phyloP scores from a whole-genome alignment of 1,140 invertebrate genomes.

The Colletes latitarsis region DNA sequence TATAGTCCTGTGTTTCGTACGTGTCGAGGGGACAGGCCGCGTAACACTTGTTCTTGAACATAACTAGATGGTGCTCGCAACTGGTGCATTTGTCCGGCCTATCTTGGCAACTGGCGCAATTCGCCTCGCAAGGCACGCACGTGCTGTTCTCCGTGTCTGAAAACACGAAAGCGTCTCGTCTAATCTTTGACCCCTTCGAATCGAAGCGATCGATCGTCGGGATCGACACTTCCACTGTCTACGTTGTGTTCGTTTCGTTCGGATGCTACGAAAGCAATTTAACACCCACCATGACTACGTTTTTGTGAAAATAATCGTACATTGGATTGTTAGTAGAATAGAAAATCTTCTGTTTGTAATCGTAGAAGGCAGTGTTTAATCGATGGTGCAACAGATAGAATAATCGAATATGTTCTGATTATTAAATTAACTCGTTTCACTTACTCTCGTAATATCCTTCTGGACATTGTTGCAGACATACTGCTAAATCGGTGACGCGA shows the following conservation, averaged over 20 bases:
- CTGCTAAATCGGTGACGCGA: conserved; percentile 89
- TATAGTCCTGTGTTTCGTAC: conserved; percentile 91
- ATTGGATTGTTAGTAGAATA: too few species aligned
- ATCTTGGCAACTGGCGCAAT: conserved; percentile 91
- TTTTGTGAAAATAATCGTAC: too few species aligned
- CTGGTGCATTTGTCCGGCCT: conserved; percentile 90
- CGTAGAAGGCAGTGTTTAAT: too few species aligned
- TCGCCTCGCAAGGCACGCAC: conserved; percentile 89
- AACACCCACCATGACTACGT: too few species aligned
- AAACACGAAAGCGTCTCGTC: neutral
- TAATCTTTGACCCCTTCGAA: too few species aligned
- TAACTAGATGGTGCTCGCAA: conserved; percentile 91
- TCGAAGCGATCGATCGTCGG: too few species aligned
- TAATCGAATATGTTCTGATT: neutral
- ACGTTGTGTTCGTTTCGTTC: too few species aligned
- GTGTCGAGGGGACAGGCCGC: conserved; percentile 90
- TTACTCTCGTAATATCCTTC: conserved; percentile 92
- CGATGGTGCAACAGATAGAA: too few species aligned
- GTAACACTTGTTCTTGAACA: conserved; percentile 90
- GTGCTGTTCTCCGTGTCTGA: conserved; percentile 87
- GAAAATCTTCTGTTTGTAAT: too few species aligned
- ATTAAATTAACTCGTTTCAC: conserved; percentile 46
- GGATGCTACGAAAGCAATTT: too few species aligned
- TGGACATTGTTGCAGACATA: conserved; percentile 91
- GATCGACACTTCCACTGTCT: too few species aligned